These are phyloP conservation scores for Acromyrmex charruanus DNA, from an alignment of 1,140 invertebrate species.

Conservation along the genomic window DNA sequence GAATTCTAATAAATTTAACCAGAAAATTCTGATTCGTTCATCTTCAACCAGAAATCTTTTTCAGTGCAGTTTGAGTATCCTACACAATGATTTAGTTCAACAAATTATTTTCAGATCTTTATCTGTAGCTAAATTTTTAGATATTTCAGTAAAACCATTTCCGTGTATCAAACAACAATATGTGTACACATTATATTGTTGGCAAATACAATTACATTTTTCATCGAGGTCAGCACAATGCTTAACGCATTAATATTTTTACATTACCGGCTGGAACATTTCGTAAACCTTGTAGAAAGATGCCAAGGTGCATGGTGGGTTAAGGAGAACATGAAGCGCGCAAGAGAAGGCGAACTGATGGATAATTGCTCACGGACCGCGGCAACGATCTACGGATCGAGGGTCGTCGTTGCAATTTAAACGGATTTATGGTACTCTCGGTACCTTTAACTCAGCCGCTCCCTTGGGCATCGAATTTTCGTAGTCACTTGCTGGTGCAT, in stretches of 20 bases:
- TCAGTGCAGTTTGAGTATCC: too few relatives aligned
- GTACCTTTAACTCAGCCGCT: slow-evolving; percentile 75
- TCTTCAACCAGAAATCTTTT: too few relatives aligned
- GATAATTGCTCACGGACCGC: slow-evolving; percentile 68
- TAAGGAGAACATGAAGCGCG: slow-evolving; percentile 23
- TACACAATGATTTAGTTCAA: too few relatives aligned
- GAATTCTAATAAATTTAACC: too few relatives aligned
- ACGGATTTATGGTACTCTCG: slow-evolving; percentile 78
- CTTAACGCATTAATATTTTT: background rate
- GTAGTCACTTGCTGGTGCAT: slow-evolving; percentile 27
- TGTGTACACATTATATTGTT: too few relatives aligned
- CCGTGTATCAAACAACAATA: too few relatives aligned
- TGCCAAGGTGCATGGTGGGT: slow-evolving; percentile 18
- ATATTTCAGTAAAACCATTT: too few relatives aligned
- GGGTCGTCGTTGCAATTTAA: slow-evolving; percentile 79
- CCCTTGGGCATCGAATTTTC: slow-evolving; percentile 68
- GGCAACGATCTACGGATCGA: slow-evolving; percentile 68
- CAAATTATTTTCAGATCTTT: too few relatives aligned
- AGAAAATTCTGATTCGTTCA: too few relatives aligned
- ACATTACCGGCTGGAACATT: background rate
- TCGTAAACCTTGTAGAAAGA: slow-evolving; percentile 11
- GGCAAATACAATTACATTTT: background rate
- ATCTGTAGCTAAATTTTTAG: too few relatives aligned
- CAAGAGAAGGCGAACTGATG: slow-evolving; percentile 54
- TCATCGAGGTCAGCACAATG: background rate